A percentile compares a stretch with the other conserved stretches of the same genome.
These are phyloP conservation scores for Hydropsyche betteni DNA, from an alignment of 2,888 invertebrate genomes.

Conservation along the genomic window DNA sequence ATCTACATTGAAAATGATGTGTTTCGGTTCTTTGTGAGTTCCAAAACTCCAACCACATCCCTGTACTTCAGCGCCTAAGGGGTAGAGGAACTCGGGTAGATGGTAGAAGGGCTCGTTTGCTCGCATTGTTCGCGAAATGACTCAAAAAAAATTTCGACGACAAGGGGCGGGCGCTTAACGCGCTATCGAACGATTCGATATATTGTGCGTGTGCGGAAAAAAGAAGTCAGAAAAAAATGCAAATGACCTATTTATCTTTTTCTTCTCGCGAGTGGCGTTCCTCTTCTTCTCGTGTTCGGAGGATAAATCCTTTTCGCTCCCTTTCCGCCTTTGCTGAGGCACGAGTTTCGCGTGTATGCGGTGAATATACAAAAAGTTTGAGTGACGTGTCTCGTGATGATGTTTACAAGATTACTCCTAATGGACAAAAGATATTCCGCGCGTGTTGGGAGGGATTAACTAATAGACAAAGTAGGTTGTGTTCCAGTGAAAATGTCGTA, in stretches of 20 bases:
- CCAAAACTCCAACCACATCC: too few relatives aligned
- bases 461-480: too few relatives aligned
- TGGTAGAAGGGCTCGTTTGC: slow-evolving; percentile 18
- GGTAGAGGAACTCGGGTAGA: not conserved
- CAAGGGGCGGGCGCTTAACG: not conserved
- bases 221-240: not conserved
- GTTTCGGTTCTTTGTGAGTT: too few relatives aligned
- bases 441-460: too few relatives aligned
- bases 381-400: too few relatives aligned
- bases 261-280: not conserved
- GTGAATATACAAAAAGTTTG: slow-evolving; percentile 5
- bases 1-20: too few relatives aligned
- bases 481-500: too few relatives aligned
- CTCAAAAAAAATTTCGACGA: slow-evolving; percentile 27
- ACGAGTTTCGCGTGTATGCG: slow-evolving; percentile 1
- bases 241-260: slow-evolving; percentile 25
- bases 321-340: too few relatives aligned
- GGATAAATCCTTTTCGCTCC: too few relatives aligned
- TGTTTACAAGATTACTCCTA: too few relatives aligned
- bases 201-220: not conserved
- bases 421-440: too few relatives aligned
- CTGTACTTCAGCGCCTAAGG: not conserved
- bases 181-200: slow-evolving; percentile 21
- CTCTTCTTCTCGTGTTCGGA: too few relatives aligned
- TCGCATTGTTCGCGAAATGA: slow-evolving; percentile 22